Evolutionary conservation across 2,888 invertebrate genomes (phyloP).

Genomic region (Dolichopus griseipennis): DNA sequence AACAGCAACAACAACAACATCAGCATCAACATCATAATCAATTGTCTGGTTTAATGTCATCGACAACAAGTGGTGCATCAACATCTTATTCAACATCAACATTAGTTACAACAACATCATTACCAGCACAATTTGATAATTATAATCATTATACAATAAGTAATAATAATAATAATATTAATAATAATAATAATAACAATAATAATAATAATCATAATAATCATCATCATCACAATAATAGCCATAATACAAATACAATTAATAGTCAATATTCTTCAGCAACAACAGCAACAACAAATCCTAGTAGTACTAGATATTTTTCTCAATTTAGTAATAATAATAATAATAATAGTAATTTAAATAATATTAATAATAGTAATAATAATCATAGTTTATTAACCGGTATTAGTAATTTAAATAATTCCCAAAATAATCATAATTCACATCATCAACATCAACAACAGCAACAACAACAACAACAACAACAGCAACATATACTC

Average conservation of each 20-base stretch:
- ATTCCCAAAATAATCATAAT: slow-evolving; percentile 20
- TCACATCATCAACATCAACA: slow-evolving; percentile 18
- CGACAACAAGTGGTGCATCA: neutral
- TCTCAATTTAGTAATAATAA: slow-evolving; percentile 25
- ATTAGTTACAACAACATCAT: slow-evolving; percentile 15
- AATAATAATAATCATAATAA: slow-evolving; percentile 3
- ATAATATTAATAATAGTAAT: slow-evolving; percentile 19
- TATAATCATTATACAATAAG: slow-evolving; percentile 8
- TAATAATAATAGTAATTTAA: slow-evolving; percentile 19
- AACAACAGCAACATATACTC: slow-evolving; percentile 5
- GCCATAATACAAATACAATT: neutral
- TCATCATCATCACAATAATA: neutral
- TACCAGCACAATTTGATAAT: slow-evolving; percentile 2
- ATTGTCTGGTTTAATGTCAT: slow-evolving; percentile 4
- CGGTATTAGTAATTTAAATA: slow-evolving; percentile 18
- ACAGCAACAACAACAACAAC: slow-evolving; percentile 11
- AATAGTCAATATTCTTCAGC: slow-evolving; percentile 10
- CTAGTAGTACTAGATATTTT: slow-evolving; percentile 21
- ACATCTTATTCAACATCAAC: slow-evolving; percentile 20
- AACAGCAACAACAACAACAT: slow-evolving; percentile 17
- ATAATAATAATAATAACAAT: neutral
- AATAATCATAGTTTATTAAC: neutral
- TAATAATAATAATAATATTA: slow-evolving; percentile 6
- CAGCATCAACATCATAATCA: slow-evolving; percentile 15
- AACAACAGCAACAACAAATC: slow-evolving; percentile 22